Evolutionary conservation across 2,797 vertebrate genomes (phyloP), one percentile per base, ranked within the genome.

Genomic region (Alectoris magna): DNA sequence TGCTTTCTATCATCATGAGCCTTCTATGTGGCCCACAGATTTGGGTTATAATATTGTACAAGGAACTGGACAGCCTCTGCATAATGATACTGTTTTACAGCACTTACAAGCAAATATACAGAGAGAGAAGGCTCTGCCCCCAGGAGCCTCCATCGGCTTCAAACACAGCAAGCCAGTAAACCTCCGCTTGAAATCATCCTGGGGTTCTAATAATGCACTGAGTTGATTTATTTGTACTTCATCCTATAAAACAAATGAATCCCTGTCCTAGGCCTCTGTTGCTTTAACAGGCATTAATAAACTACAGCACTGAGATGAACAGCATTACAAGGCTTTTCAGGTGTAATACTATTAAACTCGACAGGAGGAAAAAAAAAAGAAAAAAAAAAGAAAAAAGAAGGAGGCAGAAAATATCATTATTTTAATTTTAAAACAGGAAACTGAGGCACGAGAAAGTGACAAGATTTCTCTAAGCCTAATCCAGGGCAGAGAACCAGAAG

Each of bases 31-130:
- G 68, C 62, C 91, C 80, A 53, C 22, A 11, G 79, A 51, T 93
- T 60, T 74, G 91, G 82, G 89, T 87, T 90, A 75, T 83, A 71
- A 70, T 87, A 73, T 46, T 84, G 87, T 68, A 46, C 70, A 73
- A 91, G 84, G 51, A 92, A 90, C 82, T 60, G 70, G 87, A 86
- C 76, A 71, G 82, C 60, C 53, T 92, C 64, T 71, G 83, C 68
- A 69, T 86, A 88, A 91, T 41, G 43, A 77, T 59, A 68, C 18
- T 38, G 63, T 88, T 88, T 92, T 84, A 44, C 39, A 80, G 83
- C 62, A 80, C 63, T 91, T 77, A 51, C 62, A 85, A 90, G 58
- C 24, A 90, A 79, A 91, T 41, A 69, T 3, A 63, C 16, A 63
- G 58, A 77, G 19, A 55, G 8, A 74, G 27, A 87, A 93, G 87